phyloP scores from a whole-genome alignment of 1,140 invertebrate species.

The Parasteatoda tepidariorum region DNA sequence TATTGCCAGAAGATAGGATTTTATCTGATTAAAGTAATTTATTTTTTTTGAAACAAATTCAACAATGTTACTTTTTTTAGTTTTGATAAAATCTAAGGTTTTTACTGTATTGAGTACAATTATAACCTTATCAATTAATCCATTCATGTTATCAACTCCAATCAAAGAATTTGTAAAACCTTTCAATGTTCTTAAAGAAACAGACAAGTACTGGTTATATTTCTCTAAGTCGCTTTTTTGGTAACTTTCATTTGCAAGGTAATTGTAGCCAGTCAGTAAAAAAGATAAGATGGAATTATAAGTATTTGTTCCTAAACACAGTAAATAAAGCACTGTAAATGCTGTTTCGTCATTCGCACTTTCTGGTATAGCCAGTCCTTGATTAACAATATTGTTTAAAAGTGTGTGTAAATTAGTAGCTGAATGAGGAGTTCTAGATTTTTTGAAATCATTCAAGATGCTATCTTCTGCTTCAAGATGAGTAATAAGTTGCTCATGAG shows the following conservation, averaged over 20 bases:
- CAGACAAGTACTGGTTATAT: slow-evolving; percentile 9
- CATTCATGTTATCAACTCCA: slow-evolving; percentile 1
- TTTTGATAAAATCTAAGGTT: background rate
- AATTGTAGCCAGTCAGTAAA: background rate
- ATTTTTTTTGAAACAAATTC: slow-evolving; percentile 5
- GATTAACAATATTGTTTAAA: slow-evolving; percentile 14
- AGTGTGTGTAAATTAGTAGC: slow-evolving; percentile 3
- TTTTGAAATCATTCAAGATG: background rate
- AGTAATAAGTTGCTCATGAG: background rate
- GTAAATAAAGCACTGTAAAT: background rate
- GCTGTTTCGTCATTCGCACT: background rate
- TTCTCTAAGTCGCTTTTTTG: slow-evolving; percentile 4
- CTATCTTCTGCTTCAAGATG: background rate
- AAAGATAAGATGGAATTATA: background rate
- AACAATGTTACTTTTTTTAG: background rate
- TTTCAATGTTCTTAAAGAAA: background rate
- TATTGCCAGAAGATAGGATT: background rate
- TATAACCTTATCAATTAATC: slow-evolving; percentile 8
- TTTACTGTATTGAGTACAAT: background rate
- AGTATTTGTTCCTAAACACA: background rate
- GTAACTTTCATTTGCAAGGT: slow-evolving; percentile 3
- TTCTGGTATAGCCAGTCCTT: slow-evolving; percentile 9
- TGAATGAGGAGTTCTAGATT: slow-evolving; percentile 1
- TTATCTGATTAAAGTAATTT: background rate
- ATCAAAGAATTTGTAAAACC: slow-evolving; percentile 1